Evolutionary conservation across 1,140 invertebrate species (phyloP).

Genomic region (Calliopsis andreniformis): DNA sequence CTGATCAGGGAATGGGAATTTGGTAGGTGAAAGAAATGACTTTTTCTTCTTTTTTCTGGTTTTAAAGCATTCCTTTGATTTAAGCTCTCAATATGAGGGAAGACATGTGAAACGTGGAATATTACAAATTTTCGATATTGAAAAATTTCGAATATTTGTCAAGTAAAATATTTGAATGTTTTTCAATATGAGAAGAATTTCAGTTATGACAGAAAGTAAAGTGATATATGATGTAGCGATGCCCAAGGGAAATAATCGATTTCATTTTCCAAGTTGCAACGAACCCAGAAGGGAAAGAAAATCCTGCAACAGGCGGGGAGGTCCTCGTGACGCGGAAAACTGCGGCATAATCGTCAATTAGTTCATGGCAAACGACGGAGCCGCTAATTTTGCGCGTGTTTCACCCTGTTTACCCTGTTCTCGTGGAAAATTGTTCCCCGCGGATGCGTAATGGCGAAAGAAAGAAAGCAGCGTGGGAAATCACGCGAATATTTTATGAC

Average conservation of each 20-base stretch:
- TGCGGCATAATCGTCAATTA: conserved; percentile 5
- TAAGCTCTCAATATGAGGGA: too few species aligned
- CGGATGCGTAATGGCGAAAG: conserved; percentile 40
- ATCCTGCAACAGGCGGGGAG: background rate
- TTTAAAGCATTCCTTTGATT: too few species aligned
- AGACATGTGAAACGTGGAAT: too few species aligned
- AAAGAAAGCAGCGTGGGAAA: conserved; percentile 45
- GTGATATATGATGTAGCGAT: background rate
- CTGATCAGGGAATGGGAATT: too few species aligned
- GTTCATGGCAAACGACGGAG: background rate
- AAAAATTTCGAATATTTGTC: too few species aligned
- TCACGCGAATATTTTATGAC: conserved; percentile 62
- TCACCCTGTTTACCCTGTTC: conserved; percentile 41
- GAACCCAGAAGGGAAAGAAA: background rate
- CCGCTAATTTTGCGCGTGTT: conserved; percentile 53
- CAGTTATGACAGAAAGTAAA: too few species aligned
- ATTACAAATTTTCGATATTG: too few species aligned
- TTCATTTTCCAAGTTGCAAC: too few species aligned
- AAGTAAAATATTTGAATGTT: too few species aligned
- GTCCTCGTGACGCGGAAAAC: background rate
- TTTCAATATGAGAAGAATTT: too few species aligned
- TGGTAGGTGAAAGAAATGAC: too few species aligned
- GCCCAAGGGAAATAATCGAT: background rate
- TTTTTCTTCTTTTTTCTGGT: too few species aligned
- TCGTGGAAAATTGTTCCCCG: conserved; percentile 55